A percentile compares a stretch with the other conserved stretches of the same genome.
Evolutionary conservation across 2,113 vertebrate genomes (phyloP).

Genomic region (Syngnathoides biaculeatus): DNA sequence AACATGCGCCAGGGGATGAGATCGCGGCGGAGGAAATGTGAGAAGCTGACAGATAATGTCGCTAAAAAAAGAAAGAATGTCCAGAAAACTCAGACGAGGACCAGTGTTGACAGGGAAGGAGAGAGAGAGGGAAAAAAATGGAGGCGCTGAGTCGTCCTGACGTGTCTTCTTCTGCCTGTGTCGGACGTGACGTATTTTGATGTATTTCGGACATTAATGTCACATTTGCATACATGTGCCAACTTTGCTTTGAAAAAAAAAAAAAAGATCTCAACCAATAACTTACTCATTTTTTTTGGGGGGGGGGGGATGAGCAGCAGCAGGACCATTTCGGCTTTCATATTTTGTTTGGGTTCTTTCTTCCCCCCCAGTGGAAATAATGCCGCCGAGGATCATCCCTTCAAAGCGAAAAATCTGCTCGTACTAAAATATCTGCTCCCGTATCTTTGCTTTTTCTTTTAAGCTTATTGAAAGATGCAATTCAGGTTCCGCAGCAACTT

Average conservation of each 20-base stretch:
- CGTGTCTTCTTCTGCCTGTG: conserved; percentile 43
- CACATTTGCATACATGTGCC: conserved; percentile 19
- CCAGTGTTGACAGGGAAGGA: conserved; percentile 31
- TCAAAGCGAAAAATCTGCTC: conserved; percentile 25
- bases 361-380: conserved; percentile 39
- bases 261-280: conserved; percentile 27
- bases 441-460: background rate
- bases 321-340: conserved; percentile 51
- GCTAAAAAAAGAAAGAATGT: conserved; percentile 44
- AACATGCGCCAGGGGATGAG: conserved; percentile 24
- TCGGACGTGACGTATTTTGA: conserved; percentile 34
- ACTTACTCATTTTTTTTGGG: conserved; percentile 40
- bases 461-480: background rate
- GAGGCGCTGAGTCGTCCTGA: conserved; percentile 39
- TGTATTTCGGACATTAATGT: conserved; percentile 16
- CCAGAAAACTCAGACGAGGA: conserved; percentile 17
- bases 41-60: conserved; percentile 36
- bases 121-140: conserved; percentile 30
- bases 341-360: conserved; percentile 43
- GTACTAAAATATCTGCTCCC: background rate
- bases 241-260: conserved; percentile 22
- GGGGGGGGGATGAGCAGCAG: conserved; percentile 5
- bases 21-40: conserved; percentile 15
- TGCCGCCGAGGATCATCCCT: conserved; percentile 26
- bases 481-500: background rate